A percentile compares a stretch with the other conserved stretches of the same genome.
Conservation (phyloP, 1,140 invertebrate species). For the Drosophila erecta region DNA sequence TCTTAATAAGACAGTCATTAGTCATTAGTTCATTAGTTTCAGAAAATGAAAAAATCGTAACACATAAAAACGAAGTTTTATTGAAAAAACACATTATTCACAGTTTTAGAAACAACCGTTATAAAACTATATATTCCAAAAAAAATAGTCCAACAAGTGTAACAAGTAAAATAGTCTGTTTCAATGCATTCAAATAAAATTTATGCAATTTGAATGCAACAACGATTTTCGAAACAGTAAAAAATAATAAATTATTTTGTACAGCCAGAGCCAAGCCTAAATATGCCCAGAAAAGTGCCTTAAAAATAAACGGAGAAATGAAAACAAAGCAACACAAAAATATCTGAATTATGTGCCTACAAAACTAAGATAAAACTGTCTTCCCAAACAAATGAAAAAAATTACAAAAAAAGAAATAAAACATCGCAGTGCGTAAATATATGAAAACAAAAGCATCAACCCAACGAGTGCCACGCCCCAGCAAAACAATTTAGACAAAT, state of each 20-base stretch:
- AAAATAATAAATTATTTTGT: neutral
- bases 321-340: constrained; percentile 9
- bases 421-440: constrained; percentile 30
- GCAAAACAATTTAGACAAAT: constrained; percentile 33
- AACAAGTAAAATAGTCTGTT: too few species aligned
- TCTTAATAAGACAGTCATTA: neutral
- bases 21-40: too few species aligned
- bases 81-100: too few species aligned
- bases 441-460: constrained; percentile 7
- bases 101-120: neutral
- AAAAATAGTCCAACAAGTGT: neutral
- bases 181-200: neutral
- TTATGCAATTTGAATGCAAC: too few species aligned
- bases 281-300: constrained; percentile 67
- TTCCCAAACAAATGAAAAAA: constrained; percentile 29
- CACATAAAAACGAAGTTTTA: too few species aligned
- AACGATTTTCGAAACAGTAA: neutral
- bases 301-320: constrained; percentile 35
- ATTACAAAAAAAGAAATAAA: constrained; percentile 14
- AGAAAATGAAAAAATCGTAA: too few species aligned
- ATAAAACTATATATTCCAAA: neutral
- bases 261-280: constrained; percentile 21
- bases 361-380: constrained; percentile 37
- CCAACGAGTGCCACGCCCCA: constrained; percentile 46
- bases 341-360: constrained; percentile 55